phyloP scores from a whole-genome alignment of 35 echinoderm and acorn worm species.

The Heliocidaris erythrogramma region DNA sequence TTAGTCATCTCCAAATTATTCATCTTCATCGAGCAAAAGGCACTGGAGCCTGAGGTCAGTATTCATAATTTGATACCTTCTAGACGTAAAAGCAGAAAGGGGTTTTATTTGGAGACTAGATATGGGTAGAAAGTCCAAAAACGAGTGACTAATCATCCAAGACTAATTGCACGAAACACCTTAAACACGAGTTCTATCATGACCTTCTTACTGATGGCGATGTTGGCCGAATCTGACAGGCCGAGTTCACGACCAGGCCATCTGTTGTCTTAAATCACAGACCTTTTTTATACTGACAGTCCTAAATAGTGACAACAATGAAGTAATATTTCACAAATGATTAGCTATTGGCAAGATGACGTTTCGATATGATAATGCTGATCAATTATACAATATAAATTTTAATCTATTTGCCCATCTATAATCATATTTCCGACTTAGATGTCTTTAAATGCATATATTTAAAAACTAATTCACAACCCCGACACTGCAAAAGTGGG shows the following conservation, averaged over 20 bases:
- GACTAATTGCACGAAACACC: conserved; percentile 44
- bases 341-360: no score
- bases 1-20: no score
- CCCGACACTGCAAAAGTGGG: not conserved
- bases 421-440: not conserved
- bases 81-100: not conserved
- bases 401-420: not conserved
- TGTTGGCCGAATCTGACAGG: conserved; percentile 12
- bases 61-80: no score
- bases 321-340: no score
- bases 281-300: not conserved
- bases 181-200: conserved; percentile 29
- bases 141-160: conserved; percentile 21
- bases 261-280: not conserved
- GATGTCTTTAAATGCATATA: not conserved
- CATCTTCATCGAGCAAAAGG: no score
- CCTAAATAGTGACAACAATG: no score
- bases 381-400: no score
- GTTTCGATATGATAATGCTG: no score
- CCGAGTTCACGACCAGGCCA: conserved; percentile 19
- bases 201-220: conserved; percentile 15
- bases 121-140: conserved; percentile 3
- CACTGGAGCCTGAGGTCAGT: no score
- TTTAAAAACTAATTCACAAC: not conserved
- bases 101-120: not conserved